A percentile compares a stretch with the other conserved stretches of the same genome.
These are phyloP conservation scores for Drosophila anceps DNA, from an alignment of 2,888 invertebrate species.

Conservation along the genomic window DNA sequence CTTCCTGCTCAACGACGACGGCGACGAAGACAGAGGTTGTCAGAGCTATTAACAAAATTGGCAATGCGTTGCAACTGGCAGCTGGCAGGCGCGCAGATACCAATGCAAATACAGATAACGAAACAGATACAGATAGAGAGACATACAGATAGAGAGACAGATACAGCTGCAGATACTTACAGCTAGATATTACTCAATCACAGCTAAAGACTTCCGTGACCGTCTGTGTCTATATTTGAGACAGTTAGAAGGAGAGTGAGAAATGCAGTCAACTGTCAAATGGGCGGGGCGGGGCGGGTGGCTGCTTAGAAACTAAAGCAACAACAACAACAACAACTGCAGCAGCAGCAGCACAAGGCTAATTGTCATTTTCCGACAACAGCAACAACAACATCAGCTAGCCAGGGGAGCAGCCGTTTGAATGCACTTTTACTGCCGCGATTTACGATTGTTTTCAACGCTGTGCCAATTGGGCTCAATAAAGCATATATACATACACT, in stretches of 20 bases:
- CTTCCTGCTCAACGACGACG: slow-evolving; percentile 63
- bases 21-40: slow-evolving; percentile 49
- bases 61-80: slow-evolving; percentile 58
- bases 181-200: slow-evolving; percentile 73
- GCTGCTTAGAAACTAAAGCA: slow-evolving; percentile 19
- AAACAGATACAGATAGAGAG: slow-evolving; percentile 6
- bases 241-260: slow-evolving; percentile 20
- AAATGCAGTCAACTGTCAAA: slow-evolving; percentile 74
- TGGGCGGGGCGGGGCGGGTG: slow-evolving; percentile 28
- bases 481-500: slow-evolving; percentile 59
- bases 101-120: slow-evolving; percentile 38
- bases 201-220: slow-evolving; percentile 60
- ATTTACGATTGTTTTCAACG: slow-evolving; percentile 39
- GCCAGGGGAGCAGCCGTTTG: slow-evolving; percentile 38
- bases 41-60: slow-evolving; percentile 75
- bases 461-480: slow-evolving; percentile 51
- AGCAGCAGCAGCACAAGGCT: slow-evolving; percentile 50
- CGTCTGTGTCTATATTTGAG: slow-evolving; percentile 52
- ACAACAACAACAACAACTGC: slow-evolving; percentile 12
- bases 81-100: slow-evolving; percentile 49
- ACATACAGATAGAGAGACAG: slow-evolving; percentile 40
- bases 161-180: slow-evolving; percentile 42
- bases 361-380: slow-evolving; percentile 80
- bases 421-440: slow-evolving; percentile 42
- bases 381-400: slow-evolving; percentile 44